Conservation (phyloP, 2,113 vertebrate genomes). For the Carettochelys insculpta region DNA sequence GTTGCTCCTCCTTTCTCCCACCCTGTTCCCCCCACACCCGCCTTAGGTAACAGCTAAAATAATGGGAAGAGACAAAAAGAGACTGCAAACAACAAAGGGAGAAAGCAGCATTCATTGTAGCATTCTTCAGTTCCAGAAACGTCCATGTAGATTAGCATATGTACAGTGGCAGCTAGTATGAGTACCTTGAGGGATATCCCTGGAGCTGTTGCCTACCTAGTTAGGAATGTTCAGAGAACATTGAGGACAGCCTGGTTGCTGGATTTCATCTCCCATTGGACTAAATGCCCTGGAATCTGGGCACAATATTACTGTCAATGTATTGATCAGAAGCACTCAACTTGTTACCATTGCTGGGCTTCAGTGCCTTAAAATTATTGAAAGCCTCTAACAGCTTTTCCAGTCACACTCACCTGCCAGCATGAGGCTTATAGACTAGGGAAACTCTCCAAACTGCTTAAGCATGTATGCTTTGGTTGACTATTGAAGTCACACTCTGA, state of each 20-base stretch:
- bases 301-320: neutral
- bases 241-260: neutral
- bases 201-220: neutral
- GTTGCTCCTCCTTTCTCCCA: neutral
- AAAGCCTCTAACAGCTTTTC: no score
- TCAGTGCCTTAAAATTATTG: neutral
- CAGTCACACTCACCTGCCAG: neutral
- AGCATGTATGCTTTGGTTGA: neutral
- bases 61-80: neutral
- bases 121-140: neutral
- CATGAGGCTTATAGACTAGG: neutral
- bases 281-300: neutral
- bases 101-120: neutral
- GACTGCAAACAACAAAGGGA: neutral
- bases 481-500: neutral
- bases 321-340: neutral
- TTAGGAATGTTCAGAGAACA: neutral
- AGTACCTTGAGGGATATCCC: neutral
- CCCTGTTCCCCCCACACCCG: no score
- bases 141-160: neutral
- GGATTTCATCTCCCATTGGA: neutral
- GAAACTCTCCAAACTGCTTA: neutral
- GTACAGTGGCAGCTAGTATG: neutral
- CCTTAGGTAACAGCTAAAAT: neutral
- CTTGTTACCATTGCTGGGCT: neutral